Evolutionary conservation across 2,113 vertebrate species (phyloP), one percentile per base, ranked within the genome.

Genomic region (Cynopterus brachyotis): DNA sequence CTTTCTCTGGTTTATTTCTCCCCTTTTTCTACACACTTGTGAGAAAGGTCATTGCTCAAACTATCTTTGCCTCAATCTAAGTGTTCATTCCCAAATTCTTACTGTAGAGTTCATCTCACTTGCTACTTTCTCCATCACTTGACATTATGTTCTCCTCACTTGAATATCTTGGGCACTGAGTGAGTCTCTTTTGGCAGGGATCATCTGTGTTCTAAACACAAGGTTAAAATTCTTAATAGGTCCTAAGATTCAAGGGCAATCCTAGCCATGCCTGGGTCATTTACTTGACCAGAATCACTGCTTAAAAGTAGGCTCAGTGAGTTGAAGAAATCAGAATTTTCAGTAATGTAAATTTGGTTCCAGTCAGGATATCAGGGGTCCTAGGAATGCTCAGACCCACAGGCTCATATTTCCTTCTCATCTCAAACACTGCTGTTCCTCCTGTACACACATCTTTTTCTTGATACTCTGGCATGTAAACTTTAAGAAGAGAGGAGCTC

Each of bases 191-290:
- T 50, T 16, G 28, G 57, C 1, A 0, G 9, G 26, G 32, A 5
- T 0, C 4, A 16, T 19, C 59, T 15, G 0, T 47, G 0, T 24
- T 17, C 2, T 30, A n/a, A 15, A 59, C 20, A 3, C 26, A 15
- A 26, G 10, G 66, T 73, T 60, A 22, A 1, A 11, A 24, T 30
- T 26, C 32, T 62, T 59, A 73, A 50, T 5, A 64, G 32, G 15
- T 1, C 20, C 11, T 26, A 32, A 22, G 19, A 30, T 28, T 5
- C 2, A 24, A 95, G 40, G 37, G 6, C 9, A 30, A 12, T 30
- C 62, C 28, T 82, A 35, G 1, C 35, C 13, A 17, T 26, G n/a
- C 10, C 42, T 7, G 20, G 7, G 47, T 35, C 50, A 20, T 86
- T 62, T 40, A 37, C 6, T 42, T 79, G 16, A 5, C 10, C 0